Percentiles rank a stretch among this genome's conserved stretches.
Conservation (phyloP, 1,140 invertebrate species). For the Hormaphis cornu region DNA sequence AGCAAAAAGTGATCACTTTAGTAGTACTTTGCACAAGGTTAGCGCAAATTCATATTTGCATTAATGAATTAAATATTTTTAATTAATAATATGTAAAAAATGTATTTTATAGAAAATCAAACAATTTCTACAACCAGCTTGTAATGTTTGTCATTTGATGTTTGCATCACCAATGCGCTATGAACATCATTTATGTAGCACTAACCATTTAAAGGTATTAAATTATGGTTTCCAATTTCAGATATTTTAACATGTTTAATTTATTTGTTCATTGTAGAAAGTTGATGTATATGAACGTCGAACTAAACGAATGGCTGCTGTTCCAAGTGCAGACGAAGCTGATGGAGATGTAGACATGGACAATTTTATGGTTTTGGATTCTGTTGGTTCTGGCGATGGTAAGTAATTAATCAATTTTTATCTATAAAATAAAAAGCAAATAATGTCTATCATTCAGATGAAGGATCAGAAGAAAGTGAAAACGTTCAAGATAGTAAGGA, state of each 20-base stretch:
- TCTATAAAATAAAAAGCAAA: slow-evolving; percentile 33
- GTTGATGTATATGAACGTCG: slow-evolving; percentile 7
- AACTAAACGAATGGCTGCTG: slow-evolving; percentile 18
- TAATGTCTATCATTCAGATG: slow-evolving; percentile 52
- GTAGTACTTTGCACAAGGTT: slow-evolving; percentile 56
- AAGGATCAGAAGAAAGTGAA: slow-evolving; percentile 38
- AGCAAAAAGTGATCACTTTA: slow-evolving; percentile 60
- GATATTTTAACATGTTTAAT: not conserved
- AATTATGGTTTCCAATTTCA: slow-evolving; percentile 19
- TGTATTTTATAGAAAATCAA: slow-evolving; percentile 25
- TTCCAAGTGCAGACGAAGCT: slow-evolving; percentile 48
- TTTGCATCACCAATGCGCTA: slow-evolving; percentile 72
- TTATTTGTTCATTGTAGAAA: not conserved
- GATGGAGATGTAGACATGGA: slow-evolving; percentile 67
- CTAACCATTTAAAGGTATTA: slow-evolving; percentile 65
- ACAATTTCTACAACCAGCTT: slow-evolving; percentile 13
- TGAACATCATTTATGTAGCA: slow-evolving; percentile 66
- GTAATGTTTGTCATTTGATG: slow-evolving; percentile 51
- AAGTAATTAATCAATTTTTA: not conserved
- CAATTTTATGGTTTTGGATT: slow-evolving; percentile 73
- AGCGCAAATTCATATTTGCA: not conserved
- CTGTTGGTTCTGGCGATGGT: slow-evolving; percentile 70
- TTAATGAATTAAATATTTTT: not conserved
- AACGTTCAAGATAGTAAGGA: slow-evolving; percentile 48
- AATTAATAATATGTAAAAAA: not conserved